Percentiles rank a stretch among this genome's conserved stretches.
These are phyloP conservation scores for Drosophila ironensis DNA, from an alignment of 1,140 invertebrate species.

Conservation along the genomic window DNA sequence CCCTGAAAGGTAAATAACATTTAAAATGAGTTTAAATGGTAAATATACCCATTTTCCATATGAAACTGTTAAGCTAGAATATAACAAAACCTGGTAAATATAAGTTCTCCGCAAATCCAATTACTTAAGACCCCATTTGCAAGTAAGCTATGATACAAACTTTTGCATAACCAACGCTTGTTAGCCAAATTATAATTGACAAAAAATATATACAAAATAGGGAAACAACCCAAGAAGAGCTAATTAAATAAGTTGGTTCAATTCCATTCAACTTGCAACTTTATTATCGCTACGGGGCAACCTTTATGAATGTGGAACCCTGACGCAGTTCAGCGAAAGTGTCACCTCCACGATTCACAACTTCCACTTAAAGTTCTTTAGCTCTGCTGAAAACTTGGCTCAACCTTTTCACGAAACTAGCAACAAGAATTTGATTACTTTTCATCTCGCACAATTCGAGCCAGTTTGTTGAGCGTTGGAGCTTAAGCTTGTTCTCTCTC, in stretches of 20 bases:
- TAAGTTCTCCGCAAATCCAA: too few relatives aligned
- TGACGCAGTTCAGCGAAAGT: constrained; percentile 4
- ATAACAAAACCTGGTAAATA: background rate
- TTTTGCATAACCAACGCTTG: background rate
- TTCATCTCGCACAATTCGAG: constrained; percentile 33
- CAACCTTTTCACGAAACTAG: constrained; percentile 25
- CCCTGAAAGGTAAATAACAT: too few relatives aligned
- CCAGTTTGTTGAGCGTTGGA: constrained; percentile 13
- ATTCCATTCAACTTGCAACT: constrained; percentile 10
- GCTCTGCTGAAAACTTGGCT: constrained; percentile 29
- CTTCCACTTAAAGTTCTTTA: constrained; percentile 5
- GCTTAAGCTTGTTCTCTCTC: constrained; percentile 31
- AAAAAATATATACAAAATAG: too few relatives aligned
- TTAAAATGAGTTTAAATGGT: too few relatives aligned
- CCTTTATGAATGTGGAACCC: constrained; percentile 3
- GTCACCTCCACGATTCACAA: constrained; percentile 28
- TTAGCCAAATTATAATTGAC: too few relatives aligned
- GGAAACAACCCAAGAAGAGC: background rate
- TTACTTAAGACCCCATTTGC: background rate
- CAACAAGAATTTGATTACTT: constrained; percentile 44
- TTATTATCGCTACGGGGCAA: background rate
- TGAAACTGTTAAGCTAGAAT: too few relatives aligned
- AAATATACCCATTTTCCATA: too few relatives aligned
- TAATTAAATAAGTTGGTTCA: constrained; percentile 34
- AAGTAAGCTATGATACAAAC: background rate